Conservation (phyloP, 2,113 vertebrate genomes). For the Regulus satrapa region DNA sequence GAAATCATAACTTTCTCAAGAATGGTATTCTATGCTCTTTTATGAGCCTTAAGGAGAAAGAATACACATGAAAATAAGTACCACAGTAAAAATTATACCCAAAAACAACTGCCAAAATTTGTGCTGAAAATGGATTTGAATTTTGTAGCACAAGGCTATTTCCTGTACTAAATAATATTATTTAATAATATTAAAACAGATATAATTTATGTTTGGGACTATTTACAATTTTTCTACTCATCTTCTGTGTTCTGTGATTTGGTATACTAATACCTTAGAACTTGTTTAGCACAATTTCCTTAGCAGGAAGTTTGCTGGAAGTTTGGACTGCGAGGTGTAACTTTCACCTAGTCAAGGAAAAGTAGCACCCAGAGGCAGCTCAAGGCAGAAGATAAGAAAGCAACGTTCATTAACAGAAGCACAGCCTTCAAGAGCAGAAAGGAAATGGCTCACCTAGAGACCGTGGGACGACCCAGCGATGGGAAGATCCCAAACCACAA, state of each 20-base stretch:
- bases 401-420: not conserved
- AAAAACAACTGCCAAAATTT: not conserved
- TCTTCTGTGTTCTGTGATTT: not conserved
- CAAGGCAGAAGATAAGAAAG: not conserved
- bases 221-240: not conserved
- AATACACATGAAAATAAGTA: not conserved
- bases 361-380: not conserved
- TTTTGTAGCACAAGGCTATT: not conserved
- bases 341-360: not conserved
- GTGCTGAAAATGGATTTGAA: not conserved
- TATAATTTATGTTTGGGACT: not conserved
- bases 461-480: not conserved
- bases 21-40: not conserved
- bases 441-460: not conserved
- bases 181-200: not conserved
- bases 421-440: not conserved
- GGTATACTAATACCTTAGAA: not conserved
- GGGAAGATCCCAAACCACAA: not conserved
- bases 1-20: not conserved
- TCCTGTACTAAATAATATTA: not conserved
- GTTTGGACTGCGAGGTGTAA: rapidly evolving
- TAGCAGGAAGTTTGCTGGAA: not conserved
- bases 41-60: not conserved
- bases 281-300: not conserved
- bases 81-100: not conserved